phyloP scores from a whole-genome alignment of 2,888 invertebrate species.

The Eupithecia insigniata region DNA sequence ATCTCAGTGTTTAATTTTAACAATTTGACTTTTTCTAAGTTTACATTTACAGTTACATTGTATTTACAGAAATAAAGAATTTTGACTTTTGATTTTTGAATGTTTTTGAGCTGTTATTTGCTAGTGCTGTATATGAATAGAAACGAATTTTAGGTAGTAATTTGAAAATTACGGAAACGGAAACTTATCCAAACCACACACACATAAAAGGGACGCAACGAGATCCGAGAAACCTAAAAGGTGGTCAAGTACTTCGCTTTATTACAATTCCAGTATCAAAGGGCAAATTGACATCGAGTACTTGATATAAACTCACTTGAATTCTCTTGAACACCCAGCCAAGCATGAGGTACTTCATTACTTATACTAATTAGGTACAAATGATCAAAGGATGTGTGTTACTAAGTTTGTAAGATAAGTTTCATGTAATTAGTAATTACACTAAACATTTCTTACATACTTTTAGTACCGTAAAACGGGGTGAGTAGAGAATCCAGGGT shows the following conservation, averaged over 20 bases:
- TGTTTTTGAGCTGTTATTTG: too few species aligned
- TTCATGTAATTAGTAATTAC: constrained; percentile 10
- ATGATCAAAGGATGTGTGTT: constrained; percentile 52
- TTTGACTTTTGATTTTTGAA: too few species aligned
- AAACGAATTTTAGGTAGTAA: neutral
- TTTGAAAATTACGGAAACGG: neutral
- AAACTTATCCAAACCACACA: neutral
- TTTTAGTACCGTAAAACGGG: too few species aligned
- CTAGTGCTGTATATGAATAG: neutral
- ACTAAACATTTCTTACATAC: too few species aligned
- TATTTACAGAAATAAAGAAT: too few species aligned
- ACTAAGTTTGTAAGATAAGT: constrained; percentile 28
- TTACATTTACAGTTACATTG: too few species aligned
- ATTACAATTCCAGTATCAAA: constrained; percentile 27
- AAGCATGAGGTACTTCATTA: constrained; percentile 62
- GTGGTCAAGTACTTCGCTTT: constrained; percentile 8
- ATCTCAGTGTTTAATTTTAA: too few species aligned
- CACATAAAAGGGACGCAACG: neutral
- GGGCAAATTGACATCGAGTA: constrained; percentile 42
- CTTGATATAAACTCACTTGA: constrained; percentile 49
- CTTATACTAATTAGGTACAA: constrained; percentile 61
- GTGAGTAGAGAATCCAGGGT: too few species aligned
- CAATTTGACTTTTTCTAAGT: too few species aligned
- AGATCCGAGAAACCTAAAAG: constrained; percentile 1
- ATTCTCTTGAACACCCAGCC: constrained; percentile 58